Percentiles rank a stretch among this genome's conserved stretches.
phyloP scores from a whole-genome alignment of 2,113 vertebrate species.

The Dasyprocta punctata region DNA sequence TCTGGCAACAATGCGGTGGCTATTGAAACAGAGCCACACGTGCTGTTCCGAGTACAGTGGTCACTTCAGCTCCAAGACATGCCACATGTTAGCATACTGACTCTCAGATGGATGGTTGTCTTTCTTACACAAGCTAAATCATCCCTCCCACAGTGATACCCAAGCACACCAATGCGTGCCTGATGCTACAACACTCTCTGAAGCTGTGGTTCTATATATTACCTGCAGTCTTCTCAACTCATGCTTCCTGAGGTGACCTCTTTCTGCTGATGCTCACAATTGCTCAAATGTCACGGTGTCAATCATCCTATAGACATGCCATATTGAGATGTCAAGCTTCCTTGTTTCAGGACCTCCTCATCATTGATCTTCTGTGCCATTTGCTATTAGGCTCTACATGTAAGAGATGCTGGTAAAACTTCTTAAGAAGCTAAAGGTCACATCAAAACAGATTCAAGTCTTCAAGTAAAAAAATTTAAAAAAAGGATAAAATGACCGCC shows the following conservation, averaged over 20 bases:
- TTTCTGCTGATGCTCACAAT: neutral
- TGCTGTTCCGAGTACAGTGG: neutral
- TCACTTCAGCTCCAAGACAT: neutral
- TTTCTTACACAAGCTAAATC: neutral
- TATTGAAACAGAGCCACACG: fast-evolving
- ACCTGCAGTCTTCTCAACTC: no score
- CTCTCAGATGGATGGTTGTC: neutral
- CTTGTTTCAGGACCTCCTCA: no score
- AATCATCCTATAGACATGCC: neutral
- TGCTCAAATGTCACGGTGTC: neutral
- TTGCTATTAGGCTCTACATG: neutral
- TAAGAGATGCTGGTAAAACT: neutral
- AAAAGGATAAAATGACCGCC: neutral
- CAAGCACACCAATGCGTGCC: neutral
- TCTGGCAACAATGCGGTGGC: neutral
- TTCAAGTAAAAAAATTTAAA: neutral
- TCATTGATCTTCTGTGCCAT: neutral
- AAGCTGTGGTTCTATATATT: neutral
- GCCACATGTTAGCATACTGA: neutral
- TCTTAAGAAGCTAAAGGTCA: neutral
- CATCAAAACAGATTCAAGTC: neutral
- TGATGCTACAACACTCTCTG: fast-evolving
- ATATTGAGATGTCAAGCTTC: neutral
- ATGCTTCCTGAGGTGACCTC: neutral
- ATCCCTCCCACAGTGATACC: neutral